phyloP scores from a whole-genome alignment of 2,113 vertebrate species.

The Rhinoderma darwinii region DNA sequence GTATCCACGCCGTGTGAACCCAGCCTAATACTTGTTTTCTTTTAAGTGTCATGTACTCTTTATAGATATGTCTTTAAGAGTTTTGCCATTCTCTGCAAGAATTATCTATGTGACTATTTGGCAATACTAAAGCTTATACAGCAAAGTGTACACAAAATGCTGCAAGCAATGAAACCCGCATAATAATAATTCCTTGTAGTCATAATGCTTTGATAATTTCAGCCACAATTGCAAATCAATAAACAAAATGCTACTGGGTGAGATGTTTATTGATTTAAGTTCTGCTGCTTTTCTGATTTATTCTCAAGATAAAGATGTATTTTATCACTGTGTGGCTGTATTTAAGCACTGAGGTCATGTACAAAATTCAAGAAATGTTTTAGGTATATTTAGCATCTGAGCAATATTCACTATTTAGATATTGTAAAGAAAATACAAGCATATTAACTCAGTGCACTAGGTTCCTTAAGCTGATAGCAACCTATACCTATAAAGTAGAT shows the following conservation, averaged over 20 bases:
- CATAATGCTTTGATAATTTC: constrained; percentile 57
- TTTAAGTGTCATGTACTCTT: not conserved
- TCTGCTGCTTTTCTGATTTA: constrained; percentile 51
- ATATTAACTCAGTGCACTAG: not conserved
- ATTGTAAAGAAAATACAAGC: not conserved
- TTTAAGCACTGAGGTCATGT: constrained; percentile 31
- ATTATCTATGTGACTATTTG: constrained; percentile 17
- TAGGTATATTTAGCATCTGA: not conserved
- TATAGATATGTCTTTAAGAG: not conserved
- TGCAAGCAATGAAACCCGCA: constrained; percentile 38
- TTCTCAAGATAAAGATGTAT: constrained; percentile 46
- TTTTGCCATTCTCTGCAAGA: not conserved
- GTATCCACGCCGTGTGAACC: too few relatives aligned
- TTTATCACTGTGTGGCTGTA: constrained; percentile 18
- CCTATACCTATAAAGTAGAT: too few relatives aligned
- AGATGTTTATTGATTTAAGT: constrained; percentile 56
- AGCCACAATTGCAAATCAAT: constrained; percentile 58
- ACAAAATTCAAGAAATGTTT: constrained; percentile 2
- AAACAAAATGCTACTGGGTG: constrained; percentile 57
- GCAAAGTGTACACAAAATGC: constrained; percentile 29
- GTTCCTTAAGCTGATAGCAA: too few relatives aligned
- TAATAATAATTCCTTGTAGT: constrained; percentile 41
- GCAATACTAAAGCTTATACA: constrained; percentile 21
- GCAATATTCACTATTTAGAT: not conserved
- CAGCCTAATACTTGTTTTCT: not conserved